Percentiles rank a stretch among this genome's conserved stretches.
Evolutionary conservation across 1,140 invertebrate species (phyloP).

Genomic region (Aphelinus atriplicis): DNA sequence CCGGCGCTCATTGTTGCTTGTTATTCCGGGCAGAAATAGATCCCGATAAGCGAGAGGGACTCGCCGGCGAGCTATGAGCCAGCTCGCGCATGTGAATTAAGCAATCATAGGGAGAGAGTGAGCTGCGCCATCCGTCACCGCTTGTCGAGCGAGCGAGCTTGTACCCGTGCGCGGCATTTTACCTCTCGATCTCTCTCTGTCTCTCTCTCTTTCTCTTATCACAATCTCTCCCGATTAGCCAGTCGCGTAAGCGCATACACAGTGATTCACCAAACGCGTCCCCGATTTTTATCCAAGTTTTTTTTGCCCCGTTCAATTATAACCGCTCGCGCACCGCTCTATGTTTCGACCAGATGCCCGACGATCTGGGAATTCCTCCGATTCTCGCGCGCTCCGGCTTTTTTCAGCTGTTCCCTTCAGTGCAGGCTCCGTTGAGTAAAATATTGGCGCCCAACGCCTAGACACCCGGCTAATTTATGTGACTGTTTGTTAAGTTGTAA

Average conservation of each 20-base stretch:
- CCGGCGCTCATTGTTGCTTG: conserved; percentile 54
- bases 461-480: conserved; percentile 28
- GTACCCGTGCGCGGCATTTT: conserved; percentile 55
- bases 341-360: too few species aligned
- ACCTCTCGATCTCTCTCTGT: neutral
- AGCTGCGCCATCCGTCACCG: conserved; percentile 58
- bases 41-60: conserved; percentile 57
- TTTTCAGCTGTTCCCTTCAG: neutral
- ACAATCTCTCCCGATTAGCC: too few species aligned
- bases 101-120: conserved; percentile 57
- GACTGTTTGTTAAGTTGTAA: conserved; percentile 32
- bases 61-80: conserved; percentile 47
- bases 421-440: neutral
- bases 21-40: conserved; percentile 57
- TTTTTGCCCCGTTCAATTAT: conserved; percentile 22
- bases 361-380: neutral
- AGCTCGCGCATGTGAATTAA: conserved; percentile 59
- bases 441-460: conserved; percentile 8
- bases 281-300: too few species aligned
- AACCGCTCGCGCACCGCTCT: neutral
- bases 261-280: neutral
- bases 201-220: too few species aligned
- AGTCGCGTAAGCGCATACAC: conserved; percentile 29
- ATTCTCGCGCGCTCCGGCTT: neutral
- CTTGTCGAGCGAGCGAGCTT: conserved; percentile 52